Base-by-base conservation (phyloP, 2,888 invertebrate genomes). In the Eurytoma adleriae region DNA sequence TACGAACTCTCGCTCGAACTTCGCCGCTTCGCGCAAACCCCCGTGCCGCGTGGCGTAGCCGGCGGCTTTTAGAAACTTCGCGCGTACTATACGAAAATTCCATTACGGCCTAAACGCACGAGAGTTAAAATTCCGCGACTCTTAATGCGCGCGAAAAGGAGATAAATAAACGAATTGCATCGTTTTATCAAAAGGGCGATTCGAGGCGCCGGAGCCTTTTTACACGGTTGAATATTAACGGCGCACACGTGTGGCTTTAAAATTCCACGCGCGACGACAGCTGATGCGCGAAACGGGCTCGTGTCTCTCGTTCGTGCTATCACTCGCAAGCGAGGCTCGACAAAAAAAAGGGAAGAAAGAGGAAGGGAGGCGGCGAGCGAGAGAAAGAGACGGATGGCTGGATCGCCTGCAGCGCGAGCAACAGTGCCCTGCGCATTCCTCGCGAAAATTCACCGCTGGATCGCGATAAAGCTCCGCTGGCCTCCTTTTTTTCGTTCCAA, bases 201-300 rank as follows among this genome's bases (percentile, higher is more conserved):
- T 40, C 1, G 40, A 40, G 40, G 40, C 40, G 40, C 10, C 40
- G 7, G 40, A 10, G 40, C 7, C 10, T 40, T 10, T 40, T 40
- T 40, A 40, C 24, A 7, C 13, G 14, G 18, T 13, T 40, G 30
- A 40, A 24, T 72, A 16, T 48, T 24, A 59, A 40, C 68, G n/a
- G 54, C 27, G 30, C 54, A 14, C 54, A 67, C 14, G 59, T 16
- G 64, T 66, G 18, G 61, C 74, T 62, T 79, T 73, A 79, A 79
- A 74, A 79, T 79, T 79, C 79, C 50, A 14, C 20, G 62, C 56
- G 20, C 54, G 68, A 14, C 10, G 54, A 16, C 18, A 14, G 69
- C 54, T 7, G 66, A 30, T 18, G 64, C 50, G 64, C 62, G 66
- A 78, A 67, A 78, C 78, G 66, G 67, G 70, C 78, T 67, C 61